Percentiles rank a stretch among this genome's conserved stretches.
These are phyloP conservation scores for Palythoa caribaeorum DNA, from an alignment of 92 coral and sea anemone species.

Conservation along the genomic window DNA sequence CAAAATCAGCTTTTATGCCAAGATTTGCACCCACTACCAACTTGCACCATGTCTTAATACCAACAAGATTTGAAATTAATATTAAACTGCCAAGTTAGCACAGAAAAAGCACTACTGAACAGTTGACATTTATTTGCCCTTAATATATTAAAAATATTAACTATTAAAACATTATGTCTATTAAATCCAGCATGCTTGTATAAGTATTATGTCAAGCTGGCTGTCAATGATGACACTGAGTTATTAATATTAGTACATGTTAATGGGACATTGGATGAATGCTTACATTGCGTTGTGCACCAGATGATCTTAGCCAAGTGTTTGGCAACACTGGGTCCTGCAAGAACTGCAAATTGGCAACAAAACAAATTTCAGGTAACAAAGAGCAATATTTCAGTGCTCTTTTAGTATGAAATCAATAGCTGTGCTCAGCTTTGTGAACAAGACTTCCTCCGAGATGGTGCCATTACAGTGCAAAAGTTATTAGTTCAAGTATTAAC, in stretches of 20 bases:
- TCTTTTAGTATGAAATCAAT: background rate
- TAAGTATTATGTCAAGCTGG: background rate
- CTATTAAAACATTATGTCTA: background rate
- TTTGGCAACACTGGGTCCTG: conserved; percentile 51
- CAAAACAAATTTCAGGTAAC: conserved; percentile 47
- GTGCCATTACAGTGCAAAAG: background rate
- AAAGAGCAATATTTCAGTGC: conserved; percentile 35
- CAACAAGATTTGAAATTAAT: no score
- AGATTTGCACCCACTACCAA: no score
- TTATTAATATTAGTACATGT: conserved; percentile 41
- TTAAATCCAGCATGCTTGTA: conserved; percentile 20
- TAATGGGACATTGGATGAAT: conserved; percentile 23
- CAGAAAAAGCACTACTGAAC: background rate
- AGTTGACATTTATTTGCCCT: background rate
- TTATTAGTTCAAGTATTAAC: background rate
- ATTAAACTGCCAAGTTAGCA: no score
- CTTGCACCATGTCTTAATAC: no score
- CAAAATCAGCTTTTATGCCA: no score
- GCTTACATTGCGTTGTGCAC: conserved; percentile 51
- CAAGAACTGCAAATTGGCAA: conserved; percentile 48
- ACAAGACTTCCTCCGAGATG: background rate
- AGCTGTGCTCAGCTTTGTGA: conserved; percentile 27
- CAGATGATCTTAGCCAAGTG: conserved; percentile 49
- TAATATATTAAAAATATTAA: background rate
- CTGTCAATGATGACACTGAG: background rate